Evolutionary conservation across 2,797 vertebrate species (phyloP), one percentile per base, ranked within the genome.

Genomic region (Gymnothorax reevesii): DNA sequence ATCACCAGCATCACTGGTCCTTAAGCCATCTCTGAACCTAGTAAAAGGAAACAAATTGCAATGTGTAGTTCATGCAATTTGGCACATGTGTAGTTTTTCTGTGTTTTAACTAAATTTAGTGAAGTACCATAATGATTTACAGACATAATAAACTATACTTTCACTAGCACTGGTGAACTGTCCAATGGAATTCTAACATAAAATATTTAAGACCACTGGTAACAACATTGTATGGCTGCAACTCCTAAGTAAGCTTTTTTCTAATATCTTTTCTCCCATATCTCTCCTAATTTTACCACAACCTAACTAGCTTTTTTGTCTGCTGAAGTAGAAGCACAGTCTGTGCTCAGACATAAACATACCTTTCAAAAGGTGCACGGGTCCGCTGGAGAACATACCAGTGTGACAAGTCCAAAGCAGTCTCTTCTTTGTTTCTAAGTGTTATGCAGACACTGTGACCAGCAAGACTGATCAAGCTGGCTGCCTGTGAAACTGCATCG

Each of bases 331-430:
- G 9, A n/a, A 73, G n/a, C 7, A 73, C n/a, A 73, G n/a, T 73
- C n/a, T 73, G 69, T 73, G 79, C 52, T 42, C 69, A 73, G 33
- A 49, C 57, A 88, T 77, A 64, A 69, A 82, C 73, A 84, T 86
- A 88, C 85, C 79, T 86, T 89, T 91, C 89, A 88, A 88, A 90
- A 86, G 88, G 66, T 59, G 89, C 87, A 88, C 75, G 54, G 27
- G 90, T 89, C 88, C 27, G 82, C 75, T 91, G 89, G 59, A 90
- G 88, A 55, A 91, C 87, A 88, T 90, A 90, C 87, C 86, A 91
- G 55, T 87, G 75, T 73, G 85, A 82, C 82, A 88, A 57, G 15
- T 88, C 83, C 59, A 80, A 87, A 59, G 83, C 83, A 71, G 83
- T 69, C 71, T 87, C 88, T 88, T 86, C 54, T 75, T 87, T 88